These are phyloP conservation scores for Xylocampa areola DNA, from an alignment of 2,888 invertebrate genomes.

Conservation along the genomic window DNA sequence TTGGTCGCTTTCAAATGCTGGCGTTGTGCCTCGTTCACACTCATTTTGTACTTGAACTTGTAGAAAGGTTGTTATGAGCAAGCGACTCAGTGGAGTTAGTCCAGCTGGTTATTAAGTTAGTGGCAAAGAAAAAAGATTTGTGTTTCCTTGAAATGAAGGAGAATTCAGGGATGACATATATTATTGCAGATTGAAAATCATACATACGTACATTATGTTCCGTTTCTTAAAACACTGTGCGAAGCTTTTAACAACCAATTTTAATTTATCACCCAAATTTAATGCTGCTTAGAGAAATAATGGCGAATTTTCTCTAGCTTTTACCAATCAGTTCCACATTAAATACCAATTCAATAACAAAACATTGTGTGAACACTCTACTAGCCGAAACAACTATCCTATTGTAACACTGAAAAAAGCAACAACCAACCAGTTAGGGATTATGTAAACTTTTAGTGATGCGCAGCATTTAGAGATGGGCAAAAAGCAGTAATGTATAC, in stretches of 20 bases:
- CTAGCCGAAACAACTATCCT: conserved; percentile 24
- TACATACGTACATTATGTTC: too few species aligned
- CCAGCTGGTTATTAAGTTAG: too few species aligned
- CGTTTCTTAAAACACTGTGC: too few species aligned
- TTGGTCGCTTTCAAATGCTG: conserved; percentile 34
- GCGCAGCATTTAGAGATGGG: conserved; percentile 30
- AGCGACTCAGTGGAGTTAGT: too few species aligned
- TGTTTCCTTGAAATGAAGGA: too few species aligned
- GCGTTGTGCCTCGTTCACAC: conserved; percentile 6
- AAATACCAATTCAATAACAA: conserved; percentile 9
- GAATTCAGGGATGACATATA: too few species aligned
- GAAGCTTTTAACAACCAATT: too few species aligned
- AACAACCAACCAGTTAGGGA: conserved; percentile 39
- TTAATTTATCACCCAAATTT: too few species aligned
- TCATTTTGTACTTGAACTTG: conserved; percentile 16
- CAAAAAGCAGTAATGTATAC: conserved; percentile 46
- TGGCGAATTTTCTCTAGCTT: background rate
- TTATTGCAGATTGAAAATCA: too few species aligned
- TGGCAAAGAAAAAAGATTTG: too few species aligned
- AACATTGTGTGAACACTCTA: conserved; percentile 1
- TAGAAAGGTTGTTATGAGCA: background rate
- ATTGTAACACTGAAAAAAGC: conserved; percentile 41
- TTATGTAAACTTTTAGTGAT: conserved; percentile 56
- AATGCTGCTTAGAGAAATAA: too few species aligned
- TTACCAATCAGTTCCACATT: conserved; percentile 17